Conservation (phyloP, 2,888 invertebrate genomes). For the Toxonevra muliebris region DNA sequence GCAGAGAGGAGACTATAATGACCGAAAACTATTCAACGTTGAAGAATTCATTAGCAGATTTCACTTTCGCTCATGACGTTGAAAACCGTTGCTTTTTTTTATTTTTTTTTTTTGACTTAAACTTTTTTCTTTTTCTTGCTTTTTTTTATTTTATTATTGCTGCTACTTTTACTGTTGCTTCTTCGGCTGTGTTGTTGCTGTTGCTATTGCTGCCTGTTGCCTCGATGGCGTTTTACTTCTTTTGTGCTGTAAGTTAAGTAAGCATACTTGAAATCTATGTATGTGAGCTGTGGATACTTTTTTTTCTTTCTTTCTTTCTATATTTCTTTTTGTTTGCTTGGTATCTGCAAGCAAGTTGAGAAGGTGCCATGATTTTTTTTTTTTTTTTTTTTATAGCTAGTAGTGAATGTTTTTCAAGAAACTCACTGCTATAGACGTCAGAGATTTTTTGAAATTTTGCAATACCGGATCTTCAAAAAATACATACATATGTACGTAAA, state of each 20-base stretch:
- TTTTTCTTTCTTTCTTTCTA: too few relatives aligned
- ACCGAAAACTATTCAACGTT: constrained; percentile 61
- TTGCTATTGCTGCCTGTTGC: constrained; percentile 36
- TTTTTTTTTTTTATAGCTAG: neutral
- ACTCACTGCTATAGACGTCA: neutral
- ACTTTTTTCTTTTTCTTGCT: constrained; percentile 21
- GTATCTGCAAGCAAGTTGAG: too few relatives aligned
- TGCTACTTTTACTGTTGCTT: constrained; percentile 26
- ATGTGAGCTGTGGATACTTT: neutral
- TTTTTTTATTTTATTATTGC: neutral
- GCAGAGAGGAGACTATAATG: constrained; percentile 44
- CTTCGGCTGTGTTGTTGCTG: constrained; percentile 23
- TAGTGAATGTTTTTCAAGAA: neutral
- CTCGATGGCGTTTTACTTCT: constrained; percentile 19
- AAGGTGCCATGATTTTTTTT: too few relatives aligned
- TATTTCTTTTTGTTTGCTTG: too few relatives aligned
- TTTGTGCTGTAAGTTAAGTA: constrained; percentile 11
- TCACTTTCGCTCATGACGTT: constrained; percentile 63
- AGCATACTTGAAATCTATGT: neutral
- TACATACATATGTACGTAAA: neutral
- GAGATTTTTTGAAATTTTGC: neutral
- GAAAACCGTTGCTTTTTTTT: constrained; percentile 5
- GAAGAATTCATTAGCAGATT: constrained; percentile 63
- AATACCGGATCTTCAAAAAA: constrained; percentile 3
- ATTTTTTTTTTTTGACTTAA: neutral